Conservation (phyloP, 1,140 invertebrate genomes). For the Drosophila cardini region DNA sequence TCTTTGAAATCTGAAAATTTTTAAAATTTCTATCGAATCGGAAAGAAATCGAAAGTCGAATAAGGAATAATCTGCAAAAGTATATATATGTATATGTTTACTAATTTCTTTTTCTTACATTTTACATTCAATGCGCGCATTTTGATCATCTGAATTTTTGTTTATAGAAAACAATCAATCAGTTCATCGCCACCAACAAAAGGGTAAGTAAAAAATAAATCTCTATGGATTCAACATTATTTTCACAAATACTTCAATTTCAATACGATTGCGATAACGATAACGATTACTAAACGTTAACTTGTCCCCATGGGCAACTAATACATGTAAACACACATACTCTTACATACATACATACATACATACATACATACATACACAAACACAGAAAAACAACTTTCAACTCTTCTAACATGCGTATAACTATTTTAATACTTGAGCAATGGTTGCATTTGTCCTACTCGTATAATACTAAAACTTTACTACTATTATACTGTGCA, state of each 20-base stretch:
- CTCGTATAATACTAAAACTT: slow-evolving; percentile 20
- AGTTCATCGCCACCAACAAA: slow-evolving; percentile 76
- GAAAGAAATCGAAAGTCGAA: background rate
- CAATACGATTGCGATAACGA: slow-evolving; percentile 1
- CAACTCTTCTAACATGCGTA: slow-evolving; percentile 16
- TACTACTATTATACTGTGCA: slow-evolving; percentile 41
- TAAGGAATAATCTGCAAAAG: slow-evolving; percentile 17
- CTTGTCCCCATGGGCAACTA: slow-evolving; percentile 3
- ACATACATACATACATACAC: background rate
- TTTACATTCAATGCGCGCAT: slow-evolving; percentile 74
- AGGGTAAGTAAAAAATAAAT: slow-evolving; percentile 65
- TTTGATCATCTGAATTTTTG: slow-evolving; percentile 76
- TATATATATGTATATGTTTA: slow-evolving; percentile 54
- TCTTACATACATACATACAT: background rate
- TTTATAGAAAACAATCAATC: slow-evolving; percentile 83
- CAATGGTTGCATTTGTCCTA: slow-evolving; percentile 32
- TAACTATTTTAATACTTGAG: slow-evolving; percentile 37
- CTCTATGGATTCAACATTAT: slow-evolving; percentile 38
- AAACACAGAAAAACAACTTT: no score
- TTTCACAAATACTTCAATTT: slow-evolving; percentile 19
- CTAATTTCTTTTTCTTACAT: slow-evolving; percentile 82
- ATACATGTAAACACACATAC: slow-evolving; percentile 5
- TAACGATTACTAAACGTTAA: slow-evolving; percentile 7
- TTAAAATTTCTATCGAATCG: background rate
- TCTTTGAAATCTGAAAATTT: slow-evolving; percentile 3